phyloP scores from a whole-genome alignment of 2,888 invertebrate species.

The Cephus rjabovi region DNA sequence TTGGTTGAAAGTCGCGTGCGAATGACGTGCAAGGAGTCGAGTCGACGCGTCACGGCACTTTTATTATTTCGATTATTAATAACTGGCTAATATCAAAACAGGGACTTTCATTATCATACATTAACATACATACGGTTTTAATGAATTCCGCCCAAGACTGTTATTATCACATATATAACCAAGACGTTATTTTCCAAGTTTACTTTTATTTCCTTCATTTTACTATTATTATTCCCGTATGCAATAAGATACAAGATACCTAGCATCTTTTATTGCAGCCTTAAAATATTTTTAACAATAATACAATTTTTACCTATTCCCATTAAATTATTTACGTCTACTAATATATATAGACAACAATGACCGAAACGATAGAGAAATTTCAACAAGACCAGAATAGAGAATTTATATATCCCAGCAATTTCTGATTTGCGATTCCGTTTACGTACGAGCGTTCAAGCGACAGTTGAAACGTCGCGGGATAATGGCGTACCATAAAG shows the following conservation, averaged over 20 bases:
- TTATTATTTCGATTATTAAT: no score
- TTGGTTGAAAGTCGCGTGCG: no score
- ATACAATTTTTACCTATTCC: not conserved
- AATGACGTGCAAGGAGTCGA: no score
- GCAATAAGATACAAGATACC: not conserved
- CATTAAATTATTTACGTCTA: not conserved
- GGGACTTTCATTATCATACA: no score
- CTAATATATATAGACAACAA: not conserved
- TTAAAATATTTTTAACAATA: not conserved
- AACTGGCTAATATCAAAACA: no score
- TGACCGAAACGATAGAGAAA: not conserved
- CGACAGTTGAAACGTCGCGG: not conserved
- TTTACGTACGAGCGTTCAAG: not conserved
- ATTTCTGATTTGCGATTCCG: not conserved
- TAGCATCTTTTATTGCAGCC: not conserved
- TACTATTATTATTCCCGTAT: not conserved
- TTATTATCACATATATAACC: no score
- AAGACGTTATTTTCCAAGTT: no score
- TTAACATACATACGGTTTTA: no score
- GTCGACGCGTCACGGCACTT: no score
- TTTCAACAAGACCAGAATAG: not conserved
- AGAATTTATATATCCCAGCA: not conserved
- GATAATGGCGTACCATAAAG: not conserved
- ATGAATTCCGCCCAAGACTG: no score
- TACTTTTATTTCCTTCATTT: not conserved